These are phyloP conservation scores for Cottoperca gobio DNA, from an alignment of 2,797 vertebrate genomes.

Conservation along the genomic window DNA sequence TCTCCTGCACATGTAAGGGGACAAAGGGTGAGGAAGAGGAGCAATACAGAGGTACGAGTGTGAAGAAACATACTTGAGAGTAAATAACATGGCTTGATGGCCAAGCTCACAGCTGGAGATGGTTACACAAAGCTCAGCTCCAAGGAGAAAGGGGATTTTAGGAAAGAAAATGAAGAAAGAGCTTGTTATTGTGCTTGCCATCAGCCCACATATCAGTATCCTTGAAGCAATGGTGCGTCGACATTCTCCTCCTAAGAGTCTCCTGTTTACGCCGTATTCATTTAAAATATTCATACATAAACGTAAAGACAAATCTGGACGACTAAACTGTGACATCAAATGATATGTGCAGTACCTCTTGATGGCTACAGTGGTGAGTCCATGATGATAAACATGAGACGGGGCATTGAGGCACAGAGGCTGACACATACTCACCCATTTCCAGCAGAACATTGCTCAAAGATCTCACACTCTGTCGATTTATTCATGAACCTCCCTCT, in stretches of 20 bases:
- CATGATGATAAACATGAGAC: constrained; percentile 38
- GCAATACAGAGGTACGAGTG: constrained; percentile 35
- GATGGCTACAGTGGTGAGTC: constrained; percentile 20
- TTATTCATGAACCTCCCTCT: constrained; percentile 55
- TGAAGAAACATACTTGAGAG: constrained; percentile 68
- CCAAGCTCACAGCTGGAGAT: constrained; percentile 77
- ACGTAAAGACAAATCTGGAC: neutral
- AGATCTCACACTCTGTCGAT: constrained; percentile 59
- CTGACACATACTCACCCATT: constrained; percentile 7
- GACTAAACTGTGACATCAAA: neutral
- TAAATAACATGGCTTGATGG: constrained; percentile 83
- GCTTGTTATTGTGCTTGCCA: constrained; percentile 18
- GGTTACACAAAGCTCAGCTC: constrained; percentile 60
- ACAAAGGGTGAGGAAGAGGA: constrained; percentile 61
- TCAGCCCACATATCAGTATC: constrained; percentile 11
- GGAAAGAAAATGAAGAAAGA: constrained; percentile 27
- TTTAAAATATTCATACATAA: neutral
- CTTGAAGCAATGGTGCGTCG: neutral
- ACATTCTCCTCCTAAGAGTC: neutral
- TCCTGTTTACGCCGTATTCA: neutral
- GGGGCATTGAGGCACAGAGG: constrained; percentile 21
- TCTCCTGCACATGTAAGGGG: constrained; percentile 80
- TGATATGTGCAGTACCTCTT: neutral
- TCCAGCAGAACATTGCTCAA: constrained; percentile 56
- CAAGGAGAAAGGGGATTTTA: constrained; percentile 25